Base-by-base conservation (phyloP, 2,113 vertebrate species). In the Ophiodon elongatus region DNA sequence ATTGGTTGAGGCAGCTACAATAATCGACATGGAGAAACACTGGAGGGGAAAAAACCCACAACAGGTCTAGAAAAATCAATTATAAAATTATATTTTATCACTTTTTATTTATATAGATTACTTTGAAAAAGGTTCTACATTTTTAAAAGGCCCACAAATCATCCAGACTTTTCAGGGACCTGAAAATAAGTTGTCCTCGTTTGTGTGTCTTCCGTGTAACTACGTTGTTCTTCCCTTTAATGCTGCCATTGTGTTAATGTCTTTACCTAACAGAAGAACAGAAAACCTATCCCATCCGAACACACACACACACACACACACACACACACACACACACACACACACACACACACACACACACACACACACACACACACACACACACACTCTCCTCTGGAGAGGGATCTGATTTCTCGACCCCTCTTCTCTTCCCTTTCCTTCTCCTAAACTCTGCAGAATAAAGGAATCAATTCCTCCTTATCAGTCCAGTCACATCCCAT, bases 401-500 rank as follows among this genome's bases (percentile, higher is more conserved):
- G 31, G 31, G 70, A 88, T 89, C 84, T 27, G 15, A 74, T 93
- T 91, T 87, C 86, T 35, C 27, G 0, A 21, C 41, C 29, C 80
- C 76, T 84, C 76, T 21, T 79, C 74, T 85, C 74, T 85, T 82
- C 54, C 70, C 67, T 57, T 73, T 6, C 25, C 83, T 65, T 74
- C 47, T 23, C 63, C 70, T 84, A 85, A 82, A 80, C 66, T 83
- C 76, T 69, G 50, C 74, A 85, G 62, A 77, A 83, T 66, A 43
- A 63, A 71, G 65, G 57, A 84, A 90, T 88, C 66, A 15, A 90
- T 92, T 73, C 69, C 67, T 85, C 76, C 52, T 91, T 79, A 89
- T 87, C 88, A 88, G 84, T 91, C 77, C 27, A 50, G 79, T 89
- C 84, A 89, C 87, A 87, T 94, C 85, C 29, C 83, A 68, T 85